Evolutionary conservation across 2,797 vertebrate genomes (phyloP).

Genomic region (Lindbergichthys nudifrons): DNA sequence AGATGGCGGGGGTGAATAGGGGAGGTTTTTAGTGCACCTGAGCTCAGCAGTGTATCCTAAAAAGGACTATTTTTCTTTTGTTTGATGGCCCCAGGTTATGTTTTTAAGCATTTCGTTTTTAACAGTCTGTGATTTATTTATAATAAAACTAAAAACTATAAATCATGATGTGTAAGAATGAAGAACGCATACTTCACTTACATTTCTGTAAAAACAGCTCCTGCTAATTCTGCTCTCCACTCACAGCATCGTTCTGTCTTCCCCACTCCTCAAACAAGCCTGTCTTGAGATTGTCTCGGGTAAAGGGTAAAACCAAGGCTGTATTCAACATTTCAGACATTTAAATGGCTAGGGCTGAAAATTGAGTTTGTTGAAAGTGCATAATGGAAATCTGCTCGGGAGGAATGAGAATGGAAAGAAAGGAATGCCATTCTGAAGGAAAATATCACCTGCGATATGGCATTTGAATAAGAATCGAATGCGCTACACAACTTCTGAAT

Average conservation of each 20-base stretch:
- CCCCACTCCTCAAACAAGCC: slow-evolving; percentile 4
- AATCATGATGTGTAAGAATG: not conserved
- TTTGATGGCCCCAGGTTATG: slow-evolving; percentile 41
- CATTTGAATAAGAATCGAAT: slow-evolving; percentile 76
- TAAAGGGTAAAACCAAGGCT: slow-evolving; percentile 60
- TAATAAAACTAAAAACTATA: not conserved
- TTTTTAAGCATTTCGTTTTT: slow-evolving; percentile 25
- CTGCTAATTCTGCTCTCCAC: not conserved
- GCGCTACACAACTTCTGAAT: slow-evolving; percentile 64
- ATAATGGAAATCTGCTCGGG: slow-evolving; percentile 64
- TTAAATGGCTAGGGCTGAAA: slow-evolving; percentile 61
- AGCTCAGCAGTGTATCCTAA: slow-evolving; percentile 38
- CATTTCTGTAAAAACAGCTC: slow-evolving; percentile 1
- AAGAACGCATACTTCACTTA: not conserved
- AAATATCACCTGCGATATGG: slow-evolving; percentile 75
- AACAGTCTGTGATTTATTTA: not conserved
- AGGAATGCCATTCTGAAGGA: slow-evolving; percentile 66
- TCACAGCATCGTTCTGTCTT: slow-evolving; percentile 6
- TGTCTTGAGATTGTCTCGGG: slow-evolving; percentile 36
- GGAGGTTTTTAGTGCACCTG: slow-evolving; percentile 64
- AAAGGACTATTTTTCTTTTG: slow-evolving; percentile 16
- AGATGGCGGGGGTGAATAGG: slow-evolving; percentile 60
- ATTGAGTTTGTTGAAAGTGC: slow-evolving; percentile 66
- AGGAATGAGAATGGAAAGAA: slow-evolving; percentile 58
- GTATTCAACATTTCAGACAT: slow-evolving; percentile 62